Evolutionary conservation across 2,797 vertebrate species (phyloP).

Genomic region (Falco biarmicus): DNA sequence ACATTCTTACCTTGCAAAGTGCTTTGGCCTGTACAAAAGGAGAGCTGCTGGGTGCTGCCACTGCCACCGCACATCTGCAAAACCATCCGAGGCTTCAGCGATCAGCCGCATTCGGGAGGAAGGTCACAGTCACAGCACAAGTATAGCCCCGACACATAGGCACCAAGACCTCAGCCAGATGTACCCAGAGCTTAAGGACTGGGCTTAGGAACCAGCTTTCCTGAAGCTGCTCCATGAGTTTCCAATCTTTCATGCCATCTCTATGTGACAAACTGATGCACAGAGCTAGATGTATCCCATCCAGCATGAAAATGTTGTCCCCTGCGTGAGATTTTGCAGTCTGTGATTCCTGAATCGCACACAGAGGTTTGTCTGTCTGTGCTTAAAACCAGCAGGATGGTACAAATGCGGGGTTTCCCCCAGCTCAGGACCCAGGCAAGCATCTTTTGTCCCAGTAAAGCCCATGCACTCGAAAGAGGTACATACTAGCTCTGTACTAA

Average conservation of each 20-base stretch:
- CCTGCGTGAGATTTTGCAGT: neutral
- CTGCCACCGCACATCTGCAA: neutral
- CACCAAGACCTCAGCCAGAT: neutral
- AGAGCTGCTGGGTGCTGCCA: neutral
- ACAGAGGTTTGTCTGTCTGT: neutral
- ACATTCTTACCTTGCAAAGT: neutral
- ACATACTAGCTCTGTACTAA: neutral
- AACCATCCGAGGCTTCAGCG: neutral
- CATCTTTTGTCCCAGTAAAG: neutral
- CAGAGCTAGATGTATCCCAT: neutral
- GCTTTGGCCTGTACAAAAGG: neutral
- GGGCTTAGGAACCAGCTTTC: neutral
- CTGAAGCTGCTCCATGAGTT: neutral
- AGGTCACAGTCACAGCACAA: accelerated
- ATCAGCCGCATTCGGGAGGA: neutral
- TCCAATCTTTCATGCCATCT: neutral
- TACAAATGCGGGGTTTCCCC: neutral
- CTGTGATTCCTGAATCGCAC: neutral
- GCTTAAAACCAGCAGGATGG: neutral
- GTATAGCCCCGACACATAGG: accelerated
- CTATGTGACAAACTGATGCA: neutral
- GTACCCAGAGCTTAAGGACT: neutral
- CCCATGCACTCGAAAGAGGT: neutral
- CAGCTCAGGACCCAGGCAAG: neutral
- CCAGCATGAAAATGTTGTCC: neutral